Conservation (phyloP, 1,140 invertebrate genomes). For the Drosophila mojavensis region DNA sequence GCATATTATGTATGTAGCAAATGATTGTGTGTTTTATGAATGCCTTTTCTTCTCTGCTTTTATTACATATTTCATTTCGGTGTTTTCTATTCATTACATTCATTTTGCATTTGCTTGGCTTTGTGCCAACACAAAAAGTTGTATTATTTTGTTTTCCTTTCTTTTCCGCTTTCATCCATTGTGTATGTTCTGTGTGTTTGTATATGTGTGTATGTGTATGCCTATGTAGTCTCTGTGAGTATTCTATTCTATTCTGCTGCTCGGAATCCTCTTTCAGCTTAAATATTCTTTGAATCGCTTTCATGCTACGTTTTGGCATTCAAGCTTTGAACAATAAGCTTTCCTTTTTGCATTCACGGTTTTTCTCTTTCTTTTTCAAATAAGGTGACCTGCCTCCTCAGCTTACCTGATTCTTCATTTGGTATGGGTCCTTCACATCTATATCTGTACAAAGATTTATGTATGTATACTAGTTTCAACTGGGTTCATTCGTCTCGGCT, state of each 20-base stretch:
- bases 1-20: background rate
- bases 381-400: background rate
- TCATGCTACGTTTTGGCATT: constrained; percentile 55
- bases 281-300: constrained; percentile 63
- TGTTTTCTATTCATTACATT: constrained; percentile 57
- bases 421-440: too few relatives aligned
- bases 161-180: constrained; percentile 48
- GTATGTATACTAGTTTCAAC: too few relatives aligned
- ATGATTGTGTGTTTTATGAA: constrained; percentile 15
- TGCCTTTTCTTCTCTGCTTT: constrained; percentile 38
- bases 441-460: too few relatives aligned
- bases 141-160: constrained; percentile 60
- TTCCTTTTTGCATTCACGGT: constrained; percentile 41
- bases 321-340: constrained; percentile 62
- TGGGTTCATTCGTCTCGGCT: too few relatives aligned
- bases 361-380: constrained; percentile 5
- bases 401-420: background rate
- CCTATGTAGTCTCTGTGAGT: constrained; percentile 25
- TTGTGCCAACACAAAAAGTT: constrained; percentile 51
- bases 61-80: constrained; percentile 49
- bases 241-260: constrained; percentile 49
- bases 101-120: constrained; percentile 55
- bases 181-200: constrained; percentile 28
- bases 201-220: background rate
- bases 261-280: constrained; percentile 44